Evolutionary conservation across 2,113 vertebrate genomes (phyloP), one percentile per base, ranked within the genome.

Genomic region (Psittacula cyanocephala): DNA sequence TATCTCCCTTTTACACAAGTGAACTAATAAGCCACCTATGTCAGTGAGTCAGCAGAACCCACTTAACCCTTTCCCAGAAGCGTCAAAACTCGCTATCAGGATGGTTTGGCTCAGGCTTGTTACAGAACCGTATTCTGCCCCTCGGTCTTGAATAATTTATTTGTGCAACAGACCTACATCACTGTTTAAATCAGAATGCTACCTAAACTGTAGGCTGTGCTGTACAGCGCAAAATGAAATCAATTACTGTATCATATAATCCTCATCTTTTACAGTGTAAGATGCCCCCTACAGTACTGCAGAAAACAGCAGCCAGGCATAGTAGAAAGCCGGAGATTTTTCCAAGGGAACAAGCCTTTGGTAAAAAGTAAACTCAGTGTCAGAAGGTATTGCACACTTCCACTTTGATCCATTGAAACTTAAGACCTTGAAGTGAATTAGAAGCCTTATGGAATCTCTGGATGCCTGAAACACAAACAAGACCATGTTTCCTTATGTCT

Each of bases 31-130:
- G 93, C 91, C 91, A 96, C 93, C 92, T 93, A 95, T 91, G 93
- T 95, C 95, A 86, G 91, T 97, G 96, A 97, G 93, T 96, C 96
- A 96, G 96, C 96, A 96, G 96, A 97, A 97, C 91, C 95, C 93
- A 97, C 96, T 96, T 96, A 97, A 96, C 96, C 93, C 96, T 96
- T 97, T 95, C 96, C 86, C 93, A 85, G 83, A 96, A 94, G 96
- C 95, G 93, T 96, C 95, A 96, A 87, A 96, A 94, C 83, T 92
- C 24, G 1, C 93, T 92, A 91, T 94, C 77, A 93, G 92, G 86
- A 79, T 5, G n/a, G 65, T 85, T 91, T 92, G 86, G 88, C 89
- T 94, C 92, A 87, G 86, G 74, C 95, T 94, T 72, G 67, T 95
- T 94, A 96, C 6, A 94, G 67, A 93, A 85, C 67, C 80, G 72